Evolutionary conservation across 2,888 invertebrate species (phyloP).

Genomic region (Rhamnusium bicolor): DNA sequence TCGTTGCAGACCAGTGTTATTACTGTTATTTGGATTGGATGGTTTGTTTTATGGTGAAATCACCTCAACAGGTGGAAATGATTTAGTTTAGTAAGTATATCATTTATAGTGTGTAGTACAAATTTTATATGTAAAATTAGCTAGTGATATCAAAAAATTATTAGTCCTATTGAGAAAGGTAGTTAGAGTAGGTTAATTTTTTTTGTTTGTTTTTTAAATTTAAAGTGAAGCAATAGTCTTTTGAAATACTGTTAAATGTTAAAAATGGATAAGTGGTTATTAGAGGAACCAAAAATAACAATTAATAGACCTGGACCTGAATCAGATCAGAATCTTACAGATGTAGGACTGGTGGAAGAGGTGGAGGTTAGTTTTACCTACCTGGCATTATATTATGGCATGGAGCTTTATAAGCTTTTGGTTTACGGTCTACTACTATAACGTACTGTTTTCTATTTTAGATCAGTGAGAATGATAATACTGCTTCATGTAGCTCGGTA

Average conservation of each 20-base stretch:
- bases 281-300: constrained; percentile 8
- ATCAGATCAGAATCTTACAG: neutral
- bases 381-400: neutral
- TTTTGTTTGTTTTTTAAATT: too few relatives aligned
- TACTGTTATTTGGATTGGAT: too few relatives aligned
- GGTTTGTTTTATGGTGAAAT: too few relatives aligned
- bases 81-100: too few relatives aligned
- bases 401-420: neutral
- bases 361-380: neutral
- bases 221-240: neutral
- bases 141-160: too few relatives aligned
- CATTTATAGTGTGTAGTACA: too few relatives aligned
- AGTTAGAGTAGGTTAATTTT: too few relatives aligned
- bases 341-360: neutral
- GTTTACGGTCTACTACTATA: neutral
- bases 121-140: too few relatives aligned
- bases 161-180: too few relatives aligned
- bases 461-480: neutral
- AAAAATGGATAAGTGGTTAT: constrained; percentile 1
- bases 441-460: neutral
- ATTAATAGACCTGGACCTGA: neutral
- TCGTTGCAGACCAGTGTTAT: too few relatives aligned
- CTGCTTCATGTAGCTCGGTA: neutral
- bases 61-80: too few relatives aligned
- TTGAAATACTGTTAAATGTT: constrained; percentile 1